phyloP scores from a whole-genome alignment of 2,113 vertebrate species.

The Sapayoa aenigma region DNA sequence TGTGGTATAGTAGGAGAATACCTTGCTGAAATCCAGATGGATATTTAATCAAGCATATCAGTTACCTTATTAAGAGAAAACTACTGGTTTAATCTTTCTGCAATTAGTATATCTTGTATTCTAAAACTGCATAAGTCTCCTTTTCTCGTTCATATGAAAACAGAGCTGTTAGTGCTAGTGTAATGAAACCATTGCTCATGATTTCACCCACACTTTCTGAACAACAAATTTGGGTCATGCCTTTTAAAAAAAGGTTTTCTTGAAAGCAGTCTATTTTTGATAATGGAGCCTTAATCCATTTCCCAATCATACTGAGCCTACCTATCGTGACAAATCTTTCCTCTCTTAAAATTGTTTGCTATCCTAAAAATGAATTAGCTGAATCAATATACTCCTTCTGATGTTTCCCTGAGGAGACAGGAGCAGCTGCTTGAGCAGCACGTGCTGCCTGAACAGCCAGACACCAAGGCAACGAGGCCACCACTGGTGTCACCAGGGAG shows the following conservation, averaged over 20 bases:
- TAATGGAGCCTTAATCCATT: neutral
- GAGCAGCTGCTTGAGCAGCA: neutral
- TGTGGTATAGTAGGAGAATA: neutral
- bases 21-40: neutral
- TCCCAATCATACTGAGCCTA: neutral
- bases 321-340: neutral
- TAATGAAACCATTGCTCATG: neutral
- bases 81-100: neutral
- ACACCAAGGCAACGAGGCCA: neutral
- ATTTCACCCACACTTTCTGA: neutral
- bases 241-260: neutral
- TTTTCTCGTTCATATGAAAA: neutral
- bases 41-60: neutral
- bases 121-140: neutral
- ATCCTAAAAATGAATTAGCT: conserved; percentile 22
- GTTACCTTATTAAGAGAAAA: neutral
- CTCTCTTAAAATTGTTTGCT: neutral
- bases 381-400: neutral
- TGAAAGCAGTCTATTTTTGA: neutral
- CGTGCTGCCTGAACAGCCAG: neutral
- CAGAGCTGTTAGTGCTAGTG: neutral
- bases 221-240: neutral
- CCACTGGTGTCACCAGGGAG: neutral
- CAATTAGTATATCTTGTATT: neutral
- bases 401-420: neutral